Evolutionary conservation across 2,113 vertebrate species (phyloP).

Genomic region (Abramis brama): DNA sequence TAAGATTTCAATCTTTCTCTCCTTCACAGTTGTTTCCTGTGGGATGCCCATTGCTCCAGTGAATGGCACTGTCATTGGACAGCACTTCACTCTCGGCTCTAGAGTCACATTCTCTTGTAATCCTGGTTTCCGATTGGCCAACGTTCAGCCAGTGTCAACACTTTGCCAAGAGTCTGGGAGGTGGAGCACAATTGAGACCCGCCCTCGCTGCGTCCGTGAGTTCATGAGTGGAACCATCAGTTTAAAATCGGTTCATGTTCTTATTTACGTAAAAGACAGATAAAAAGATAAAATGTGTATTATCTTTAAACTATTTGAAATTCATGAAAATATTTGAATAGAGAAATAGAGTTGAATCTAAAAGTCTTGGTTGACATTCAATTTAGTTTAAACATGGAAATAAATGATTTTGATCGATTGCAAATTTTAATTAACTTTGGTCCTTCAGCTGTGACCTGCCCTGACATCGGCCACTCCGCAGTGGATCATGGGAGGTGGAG

Average conservation of each 20-base stretch:
- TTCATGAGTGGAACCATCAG: conserved; percentile 25
- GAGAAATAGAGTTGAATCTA: too few species aligned
- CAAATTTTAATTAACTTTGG: conserved; percentile 1
- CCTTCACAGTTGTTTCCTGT: conserved; percentile 86
- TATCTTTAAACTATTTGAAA: background rate
- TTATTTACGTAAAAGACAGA: background rate
- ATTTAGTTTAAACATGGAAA: background rate
- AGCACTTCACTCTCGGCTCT: conserved; percentile 92
- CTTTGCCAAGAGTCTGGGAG: conserved; percentile 87
- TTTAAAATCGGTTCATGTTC: background rate
- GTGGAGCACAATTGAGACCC: conserved; percentile 88
- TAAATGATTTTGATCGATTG: background rate
- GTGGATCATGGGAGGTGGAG: conserved; percentile 95
- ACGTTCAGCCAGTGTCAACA: conserved; percentile 71
- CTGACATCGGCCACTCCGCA: conserved; percentile 85
- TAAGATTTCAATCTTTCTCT: conserved; percentile 13
- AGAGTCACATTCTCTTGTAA: conserved; percentile 88
- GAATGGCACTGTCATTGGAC: conserved; percentile 88
- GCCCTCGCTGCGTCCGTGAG: conserved; percentile 88
- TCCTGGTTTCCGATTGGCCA: conserved; percentile 85
- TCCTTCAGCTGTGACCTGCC: conserved; percentile 86
- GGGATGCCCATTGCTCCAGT: conserved; percentile 87
- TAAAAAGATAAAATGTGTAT: background rate
- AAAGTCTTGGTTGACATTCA: background rate
- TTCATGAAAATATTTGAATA: background rate